Percentiles rank a stretch among this genome's conserved stretches.
phyloP scores from a whole-genome alignment of 2,113 vertebrate species.

The Siphamia tubifer region DNA sequence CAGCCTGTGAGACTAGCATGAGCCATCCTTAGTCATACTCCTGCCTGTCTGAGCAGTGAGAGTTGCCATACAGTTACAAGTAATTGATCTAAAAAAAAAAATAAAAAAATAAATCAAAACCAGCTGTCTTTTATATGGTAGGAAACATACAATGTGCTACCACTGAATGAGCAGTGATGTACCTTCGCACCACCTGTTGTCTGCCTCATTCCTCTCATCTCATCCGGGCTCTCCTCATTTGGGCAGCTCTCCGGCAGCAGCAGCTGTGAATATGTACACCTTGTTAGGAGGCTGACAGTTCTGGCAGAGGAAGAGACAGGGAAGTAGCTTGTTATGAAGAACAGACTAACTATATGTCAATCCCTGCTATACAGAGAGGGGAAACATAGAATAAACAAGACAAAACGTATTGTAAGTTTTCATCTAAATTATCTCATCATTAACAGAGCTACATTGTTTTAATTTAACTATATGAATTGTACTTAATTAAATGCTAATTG shows the following conservation, averaged over 20 bases:
- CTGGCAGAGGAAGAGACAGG: conserved; percentile 49
- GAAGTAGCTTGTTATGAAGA: conserved; percentile 60
- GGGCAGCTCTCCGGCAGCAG: conserved; percentile 51
- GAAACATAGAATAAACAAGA: conserved; percentile 17
- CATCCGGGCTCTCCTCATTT: conserved; percentile 55
- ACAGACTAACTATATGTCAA: conserved; percentile 48
- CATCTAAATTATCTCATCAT: neutral
- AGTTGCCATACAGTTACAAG: conserved; percentile 43
- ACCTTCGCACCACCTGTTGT: conserved; percentile 56
- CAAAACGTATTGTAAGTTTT: neutral
- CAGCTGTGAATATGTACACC: conserved; percentile 60
- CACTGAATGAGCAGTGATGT: conserved; percentile 26
- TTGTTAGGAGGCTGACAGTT: conserved; percentile 64
- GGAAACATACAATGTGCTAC: conserved; percentile 29
- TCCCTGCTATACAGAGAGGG: conserved; percentile 8
- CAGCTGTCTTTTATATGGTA: conserved; percentile 43
- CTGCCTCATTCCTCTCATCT: conserved; percentile 53
- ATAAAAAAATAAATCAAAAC: conserved; percentile 47
- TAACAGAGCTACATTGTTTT: neutral
- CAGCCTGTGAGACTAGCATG: conserved; percentile 53
- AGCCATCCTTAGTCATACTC: conserved; percentile 59
- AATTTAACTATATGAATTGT: conserved; percentile 19
- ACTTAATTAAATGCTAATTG: conserved; percentile 32
- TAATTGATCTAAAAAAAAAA: conserved; percentile 49
- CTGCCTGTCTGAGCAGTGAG: conserved; percentile 36